These are phyloP conservation scores for Augochlorella aurata DNA, from an alignment of 2,888 invertebrate species.

Conservation along the genomic window DNA sequence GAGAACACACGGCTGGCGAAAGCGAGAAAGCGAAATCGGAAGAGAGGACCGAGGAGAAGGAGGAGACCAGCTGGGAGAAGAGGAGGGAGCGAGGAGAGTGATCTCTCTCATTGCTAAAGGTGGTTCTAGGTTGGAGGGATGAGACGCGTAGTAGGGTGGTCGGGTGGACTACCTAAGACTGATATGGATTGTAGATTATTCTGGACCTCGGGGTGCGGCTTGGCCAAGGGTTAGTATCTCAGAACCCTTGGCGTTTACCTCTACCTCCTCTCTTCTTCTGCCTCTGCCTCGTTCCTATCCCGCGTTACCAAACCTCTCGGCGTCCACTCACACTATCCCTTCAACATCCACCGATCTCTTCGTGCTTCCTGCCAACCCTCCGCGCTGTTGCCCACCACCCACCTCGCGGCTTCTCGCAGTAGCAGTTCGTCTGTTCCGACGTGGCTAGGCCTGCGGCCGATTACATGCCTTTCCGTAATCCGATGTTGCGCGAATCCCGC, in stretches of 20 bases:
- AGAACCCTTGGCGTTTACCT: constrained; percentile 70
- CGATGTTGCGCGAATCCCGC: constrained; percentile 76
- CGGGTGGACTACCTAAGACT: constrained; percentile 81
- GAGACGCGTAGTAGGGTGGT: constrained; percentile 61
- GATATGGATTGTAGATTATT: constrained; percentile 82
- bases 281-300: constrained; percentile 66
- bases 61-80: constrained; percentile 1
- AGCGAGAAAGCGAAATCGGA: constrained; percentile 58
- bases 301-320: constrained; percentile 70
- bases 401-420: constrained; percentile 64
- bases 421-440: constrained; percentile 72
- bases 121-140: constrained; percentile 72
- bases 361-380: constrained; percentile 54
- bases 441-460: constrained; percentile 77
- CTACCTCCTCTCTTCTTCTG: constrained; percentile 63
- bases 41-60: constrained; percentile 25
- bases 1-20: constrained; percentile 68
- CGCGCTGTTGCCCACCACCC: constrained; percentile 57
- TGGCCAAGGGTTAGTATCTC: constrained; percentile 80
- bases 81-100: constrained; percentile 45
- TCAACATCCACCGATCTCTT: constrained; percentile 58
- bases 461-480: constrained; percentile 79
- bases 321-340: constrained; percentile 63
- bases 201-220: constrained; percentile 81
- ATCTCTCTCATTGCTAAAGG: constrained; percentile 75